Conservation (phyloP, 2,797 vertebrate genomes). For the Pseudocheirus occidentalis region DNA sequence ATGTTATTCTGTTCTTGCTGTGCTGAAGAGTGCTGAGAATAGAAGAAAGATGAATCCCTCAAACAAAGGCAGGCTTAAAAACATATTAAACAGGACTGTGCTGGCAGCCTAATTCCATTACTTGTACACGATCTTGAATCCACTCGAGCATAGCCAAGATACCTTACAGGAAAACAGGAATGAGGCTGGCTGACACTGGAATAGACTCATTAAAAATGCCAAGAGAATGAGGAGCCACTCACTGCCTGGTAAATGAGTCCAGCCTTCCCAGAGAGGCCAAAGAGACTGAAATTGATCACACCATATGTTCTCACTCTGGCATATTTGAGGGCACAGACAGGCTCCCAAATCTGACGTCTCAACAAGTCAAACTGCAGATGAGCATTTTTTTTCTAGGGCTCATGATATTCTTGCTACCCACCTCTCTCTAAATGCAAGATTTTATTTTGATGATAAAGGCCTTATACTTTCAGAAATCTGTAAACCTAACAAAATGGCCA, state of each 20-base stretch:
- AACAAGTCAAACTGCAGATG: slow-evolving; percentile 80
- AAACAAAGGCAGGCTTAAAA: slow-evolving; percentile 63
- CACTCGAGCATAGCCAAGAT: slow-evolving; percentile 56
- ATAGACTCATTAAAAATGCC: slow-evolving; percentile 69
- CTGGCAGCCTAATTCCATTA: slow-evolving; percentile 70
- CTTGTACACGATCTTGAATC: slow-evolving; percentile 9
- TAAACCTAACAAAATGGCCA: slow-evolving; percentile 60
- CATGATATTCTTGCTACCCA: slow-evolving; percentile 64
- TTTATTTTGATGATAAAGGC: slow-evolving; percentile 80
- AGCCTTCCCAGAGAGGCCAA: slow-evolving; percentile 75
- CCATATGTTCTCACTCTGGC: slow-evolving; percentile 38
- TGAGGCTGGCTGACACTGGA: slow-evolving; percentile 40
- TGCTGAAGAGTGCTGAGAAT: slow-evolving; percentile 62
- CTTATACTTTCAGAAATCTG: slow-evolving; percentile 62
- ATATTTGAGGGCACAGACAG: slow-evolving; percentile 22
- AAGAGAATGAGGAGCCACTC: slow-evolving; percentile 65
- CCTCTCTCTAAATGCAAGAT: slow-evolving; percentile 58
- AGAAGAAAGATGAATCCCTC: slow-evolving; percentile 72
- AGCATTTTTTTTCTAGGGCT: slow-evolving; percentile 73
- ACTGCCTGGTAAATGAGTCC: slow-evolving; percentile 74
- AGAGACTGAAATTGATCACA: slow-evolving; percentile 76
- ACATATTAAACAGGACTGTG: slow-evolving; percentile 59
- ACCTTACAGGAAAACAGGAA: slow-evolving; percentile 31
- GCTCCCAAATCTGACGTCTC: slow-evolving; percentile 75
- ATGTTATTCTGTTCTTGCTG: slow-evolving; percentile 64